Percentiles rank a stretch among this genome's conserved stretches.
Evolutionary conservation across 2,888 invertebrate species (phyloP).

Genomic region (Scaptodrosophila latifasciaeformis): DNA sequence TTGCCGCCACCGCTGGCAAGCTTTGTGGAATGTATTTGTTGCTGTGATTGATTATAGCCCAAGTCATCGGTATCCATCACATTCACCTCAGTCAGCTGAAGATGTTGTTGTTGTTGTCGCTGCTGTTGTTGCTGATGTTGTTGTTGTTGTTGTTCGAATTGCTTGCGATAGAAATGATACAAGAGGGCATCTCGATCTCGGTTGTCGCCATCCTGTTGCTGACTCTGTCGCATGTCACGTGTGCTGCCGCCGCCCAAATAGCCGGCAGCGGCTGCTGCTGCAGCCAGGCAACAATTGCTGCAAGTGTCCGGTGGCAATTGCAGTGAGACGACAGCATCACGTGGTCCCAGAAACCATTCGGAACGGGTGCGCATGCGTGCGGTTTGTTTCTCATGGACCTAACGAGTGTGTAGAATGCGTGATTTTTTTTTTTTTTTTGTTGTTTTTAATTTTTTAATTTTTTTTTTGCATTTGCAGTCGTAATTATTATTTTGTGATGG

Average conservation of each 20-base stretch:
- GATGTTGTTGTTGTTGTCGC: conserved; percentile 22
- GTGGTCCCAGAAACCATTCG: conserved; percentile 90
- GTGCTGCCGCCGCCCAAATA: conserved; percentile 70
- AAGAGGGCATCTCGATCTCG: conserved; percentile 48
- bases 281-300: conserved; percentile 70
- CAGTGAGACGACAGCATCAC: conserved; percentile 67
- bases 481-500: conserved; percentile 31
- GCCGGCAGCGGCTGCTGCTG: conserved; percentile 46
- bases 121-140: conserved; percentile 41
- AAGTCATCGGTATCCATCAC: conserved; percentile 10
- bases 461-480: conserved; percentile 17
- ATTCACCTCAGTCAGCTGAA: conserved; percentile 1
- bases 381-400: conserved; percentile 97
- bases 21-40: conserved; percentile 55
- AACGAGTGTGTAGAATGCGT: conserved; percentile 30
- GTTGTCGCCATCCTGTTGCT: conserved; percentile 24
- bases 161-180: conserved; percentile 64
- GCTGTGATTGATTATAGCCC: conserved; percentile 21
- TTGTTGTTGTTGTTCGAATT: conserved; percentile 45
- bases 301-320: conserved; percentile 69
- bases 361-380: conserved; percentile 97
- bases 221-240: conserved; percentile 47
- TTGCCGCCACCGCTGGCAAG: conserved; percentile 30
- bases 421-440: conserved; percentile 19
- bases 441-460: conserved; percentile 21